phyloP scores from a whole-genome alignment of 2,888 invertebrate species.

The Calameuta pallipes region DNA sequence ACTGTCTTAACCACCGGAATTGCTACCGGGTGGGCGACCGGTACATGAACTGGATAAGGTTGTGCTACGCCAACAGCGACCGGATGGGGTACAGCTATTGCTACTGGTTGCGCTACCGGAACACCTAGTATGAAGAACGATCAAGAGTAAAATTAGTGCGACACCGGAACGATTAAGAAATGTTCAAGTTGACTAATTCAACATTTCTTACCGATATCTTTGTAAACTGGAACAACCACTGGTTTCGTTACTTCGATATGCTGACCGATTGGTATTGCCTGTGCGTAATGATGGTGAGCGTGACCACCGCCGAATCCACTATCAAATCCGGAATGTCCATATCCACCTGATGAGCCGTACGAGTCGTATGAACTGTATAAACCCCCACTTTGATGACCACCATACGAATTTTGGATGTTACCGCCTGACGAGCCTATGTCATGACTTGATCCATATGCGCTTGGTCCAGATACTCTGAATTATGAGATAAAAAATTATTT shows the following conservation, averaged over 20 bases:
- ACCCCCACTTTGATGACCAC: constrained; percentile 27
- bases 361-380: constrained; percentile 33
- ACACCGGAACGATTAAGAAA: not conserved
- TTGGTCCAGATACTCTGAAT: not conserved
- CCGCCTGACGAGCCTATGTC: not conserved
- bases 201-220: constrained; percentile 69
- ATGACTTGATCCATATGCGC: not conserved
- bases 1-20: constrained; percentile 78
- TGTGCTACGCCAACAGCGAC: constrained; percentile 72
- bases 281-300: constrained; percentile 61
- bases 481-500: not conserved
- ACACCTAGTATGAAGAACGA: constrained; percentile 57
- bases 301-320: constrained; percentile 41
- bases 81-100: constrained; percentile 72
- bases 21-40: constrained; percentile 75
- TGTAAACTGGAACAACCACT: constrained; percentile 74
- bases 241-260: constrained; percentile 77
- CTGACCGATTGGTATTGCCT: constrained; percentile 71
- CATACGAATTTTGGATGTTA: constrained; percentile 20
- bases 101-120: constrained; percentile 73
- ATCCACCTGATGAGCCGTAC: constrained; percentile 27
- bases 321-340: constrained; percentile 27
- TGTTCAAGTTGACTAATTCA: not conserved
- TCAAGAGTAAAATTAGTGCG: not conserved
- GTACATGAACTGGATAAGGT: constrained; percentile 76